Base-by-base conservation (phyloP, 2,797 vertebrate species). In the Oceanodroma leucorhoa region DNA sequence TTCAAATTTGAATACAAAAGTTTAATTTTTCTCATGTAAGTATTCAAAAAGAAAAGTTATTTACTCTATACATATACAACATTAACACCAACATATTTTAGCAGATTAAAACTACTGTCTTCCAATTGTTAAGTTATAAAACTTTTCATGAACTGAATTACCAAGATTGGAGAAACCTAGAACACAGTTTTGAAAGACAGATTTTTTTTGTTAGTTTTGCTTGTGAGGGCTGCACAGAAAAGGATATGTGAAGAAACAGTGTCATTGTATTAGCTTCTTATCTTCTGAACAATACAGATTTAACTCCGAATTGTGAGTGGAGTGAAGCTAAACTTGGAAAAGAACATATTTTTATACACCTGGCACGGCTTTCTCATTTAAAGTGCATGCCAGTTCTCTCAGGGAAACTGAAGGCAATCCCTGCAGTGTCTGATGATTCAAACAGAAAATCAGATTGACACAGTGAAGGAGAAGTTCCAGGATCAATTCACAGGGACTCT, bases 401-500 rank as follows among this genome's bases (percentile, higher is more conserved):
- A 69, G 29, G 10, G 27, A 57, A 71, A 17, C 29, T 60, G 36
- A 43, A 76, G 46, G 41, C 26, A 57, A 38, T 19, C 36, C 41
- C 41, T 38, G 9, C 6, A 12, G 5, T 34, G 10, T 46, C 14
- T 50, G 36, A 45, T 65, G 21, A 65, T 73, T 89, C 7, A 87
- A 24, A 71, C 2, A 32, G 12, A 71, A 86, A 88, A 29, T 36
- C 10, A 75, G 5, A 3, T 3, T 51, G 43, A 38, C 14, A 24
- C 5, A 26, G 11, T 15, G 27, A 20, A 67, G 34, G 10, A 65
- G 21, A 80, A 89, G 2, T 48, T 77, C 26, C 23, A 66, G 0
- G 0, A 6, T 0, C 22, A 9, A 41, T 64, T 69, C 27, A 19
- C 0, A 30, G 16, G 2, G 9, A 30, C 6, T 54, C 27, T 51